Evolutionary conservation across 2,113 vertebrate species (phyloP).

Genomic region (Tiliqua scincoides): DNA sequence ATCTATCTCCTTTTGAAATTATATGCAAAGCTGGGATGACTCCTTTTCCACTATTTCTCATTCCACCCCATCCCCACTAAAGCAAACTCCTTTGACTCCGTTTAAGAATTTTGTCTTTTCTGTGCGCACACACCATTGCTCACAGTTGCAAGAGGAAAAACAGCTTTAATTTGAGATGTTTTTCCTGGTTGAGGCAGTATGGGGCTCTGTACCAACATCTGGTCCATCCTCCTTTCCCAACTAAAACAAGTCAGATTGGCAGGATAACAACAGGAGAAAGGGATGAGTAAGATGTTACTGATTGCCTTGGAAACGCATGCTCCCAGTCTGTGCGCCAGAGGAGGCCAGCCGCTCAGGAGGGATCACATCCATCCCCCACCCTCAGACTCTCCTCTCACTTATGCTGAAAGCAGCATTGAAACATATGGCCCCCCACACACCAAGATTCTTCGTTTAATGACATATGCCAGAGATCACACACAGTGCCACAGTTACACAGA

Average conservation of each 20-base stretch:
- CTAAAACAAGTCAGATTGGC: conserved; percentile 10
- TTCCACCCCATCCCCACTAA: neutral
- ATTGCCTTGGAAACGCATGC: conserved; percentile 28
- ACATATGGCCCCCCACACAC: neutral
- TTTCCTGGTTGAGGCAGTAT: neutral
- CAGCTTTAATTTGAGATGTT: conserved; percentile 1
- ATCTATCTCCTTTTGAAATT: neutral
- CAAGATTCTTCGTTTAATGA: neutral
- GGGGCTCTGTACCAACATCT: conserved; percentile 3
- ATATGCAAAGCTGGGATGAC: neutral
- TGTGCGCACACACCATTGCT: neutral
- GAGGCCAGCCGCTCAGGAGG: conserved; percentile 7
- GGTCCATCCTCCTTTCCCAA: conserved; percentile 14
- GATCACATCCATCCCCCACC: conserved; percentile 1
- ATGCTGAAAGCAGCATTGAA: neutral
- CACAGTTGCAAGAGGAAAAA: neutral
- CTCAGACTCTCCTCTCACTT: neutral
- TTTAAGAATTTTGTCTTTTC: neutral
- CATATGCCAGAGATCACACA: conserved; percentile 6
- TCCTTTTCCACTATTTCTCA: neutral
- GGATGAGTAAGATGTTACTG: conserved; percentile 20
- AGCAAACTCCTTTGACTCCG: neutral
- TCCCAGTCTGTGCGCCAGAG: neutral
- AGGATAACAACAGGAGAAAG: conserved; percentile 25
- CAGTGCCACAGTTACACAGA: neutral